A percentile compares a stretch with the other conserved stretches of the same genome.
These are phyloP conservation scores for Colinus virginianus DNA, from an alignment of 2,113 vertebrate genomes.

Conservation along the genomic window DNA sequence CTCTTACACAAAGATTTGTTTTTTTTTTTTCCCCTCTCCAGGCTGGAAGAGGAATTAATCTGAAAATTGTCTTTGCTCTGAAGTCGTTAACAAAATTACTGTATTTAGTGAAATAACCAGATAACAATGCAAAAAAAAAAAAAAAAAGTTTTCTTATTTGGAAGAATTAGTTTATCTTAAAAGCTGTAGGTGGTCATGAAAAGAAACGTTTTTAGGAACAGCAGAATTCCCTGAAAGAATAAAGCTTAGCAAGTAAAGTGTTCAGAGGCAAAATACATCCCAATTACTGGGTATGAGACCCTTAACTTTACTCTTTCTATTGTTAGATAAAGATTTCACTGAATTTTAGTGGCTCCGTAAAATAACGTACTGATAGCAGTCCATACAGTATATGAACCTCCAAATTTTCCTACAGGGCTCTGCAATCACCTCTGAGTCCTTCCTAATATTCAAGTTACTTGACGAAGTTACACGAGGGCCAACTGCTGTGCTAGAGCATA, in stretches of 20 bases:
- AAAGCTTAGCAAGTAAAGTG: background rate
- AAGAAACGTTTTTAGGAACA: background rate
- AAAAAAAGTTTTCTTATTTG: background rate
- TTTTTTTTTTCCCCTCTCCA: background rate
- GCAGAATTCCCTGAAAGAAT: background rate
- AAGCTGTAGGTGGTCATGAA: background rate
- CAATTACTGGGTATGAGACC: too few relatives aligned
- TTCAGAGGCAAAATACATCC: background rate
- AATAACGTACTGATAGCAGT: background rate
- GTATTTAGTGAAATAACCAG: background rate
- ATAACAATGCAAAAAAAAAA: background rate
- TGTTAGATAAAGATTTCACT: background rate
- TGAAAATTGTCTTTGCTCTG: conserved; percentile 7
- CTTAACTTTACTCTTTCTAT: background rate
- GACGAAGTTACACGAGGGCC: background rate
- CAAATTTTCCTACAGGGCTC: background rate
- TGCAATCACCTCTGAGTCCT: background rate
- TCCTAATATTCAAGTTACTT: background rate
- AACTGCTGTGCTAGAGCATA: background rate
- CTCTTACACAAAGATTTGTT: background rate
- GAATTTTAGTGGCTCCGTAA: background rate
- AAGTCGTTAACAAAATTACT: background rate
- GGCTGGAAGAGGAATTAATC: conserved; percentile 6
- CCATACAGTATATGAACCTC: background rate
- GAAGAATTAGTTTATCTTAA: background rate